Base-by-base conservation (phyloP, 2,797 vertebrate genomes). In the Phylloscopus collybita region DNA sequence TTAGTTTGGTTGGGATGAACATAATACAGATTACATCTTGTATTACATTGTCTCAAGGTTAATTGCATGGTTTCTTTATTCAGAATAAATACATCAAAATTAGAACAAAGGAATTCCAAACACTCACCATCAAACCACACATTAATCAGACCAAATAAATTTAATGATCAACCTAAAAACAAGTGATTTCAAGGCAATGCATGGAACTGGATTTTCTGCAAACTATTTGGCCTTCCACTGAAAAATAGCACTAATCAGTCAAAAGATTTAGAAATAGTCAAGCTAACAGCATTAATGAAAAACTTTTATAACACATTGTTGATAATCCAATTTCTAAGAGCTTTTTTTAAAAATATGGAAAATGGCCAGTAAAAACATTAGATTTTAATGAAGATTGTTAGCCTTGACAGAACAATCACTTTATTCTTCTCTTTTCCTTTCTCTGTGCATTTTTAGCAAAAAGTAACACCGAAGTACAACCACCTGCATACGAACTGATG, bases 1-100 rank as follows among this genome's bases (percentile, higher is more conserved):
- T 91, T 72, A 79, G 38, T 56, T 76, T 54, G 23, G 30, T 51
- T 83, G 32, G 29, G 32, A 91, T 79, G 19, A 92, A 65, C 21
- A 62, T 51, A 75, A 60, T 79, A 91, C 11, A 56, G 45, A 88
- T 50, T 70, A 80, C 10, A 70, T 78, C 53, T 90, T 62, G 19
- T 5, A 65, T 65, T 65, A 47, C 22, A 49, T n/a, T 49, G 42
- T 70, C 78, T 94, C 38, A 78, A 92, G 66, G 73, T 5, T 92
- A 72, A 90, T 54, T 62, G 72, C 75, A 69, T 34, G n/a, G 60
- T 91, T 95, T 94, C 82, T 85, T 87, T 57, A 67, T 87, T 94
- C 75, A 84, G 42, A 88, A 91, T 62, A 93, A 97, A 93, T 93
- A 53, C 88, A 93, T 64, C 42, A 74, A 74, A 90, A 88, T 67